Percentiles rank a stretch among this genome's conserved stretches.
These are phyloP conservation scores for Eublepharis macularius DNA, from an alignment of 2,113 vertebrate genomes.

Conservation along the genomic window DNA sequence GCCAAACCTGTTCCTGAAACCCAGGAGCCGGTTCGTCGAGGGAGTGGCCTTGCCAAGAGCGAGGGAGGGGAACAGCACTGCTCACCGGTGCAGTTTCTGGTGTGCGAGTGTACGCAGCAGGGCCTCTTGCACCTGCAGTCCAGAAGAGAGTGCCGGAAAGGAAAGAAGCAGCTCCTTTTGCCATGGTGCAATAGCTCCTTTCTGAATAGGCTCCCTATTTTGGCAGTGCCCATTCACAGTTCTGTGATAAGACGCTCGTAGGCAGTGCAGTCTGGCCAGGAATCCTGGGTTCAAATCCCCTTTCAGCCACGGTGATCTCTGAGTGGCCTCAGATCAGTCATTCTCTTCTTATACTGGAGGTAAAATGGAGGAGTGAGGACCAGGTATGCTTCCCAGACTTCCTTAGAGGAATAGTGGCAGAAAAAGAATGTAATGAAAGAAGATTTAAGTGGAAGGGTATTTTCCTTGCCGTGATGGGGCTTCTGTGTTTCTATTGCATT, in stretches of 20 bases:
- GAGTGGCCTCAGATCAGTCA: not conserved
- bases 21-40: constrained; percentile 4
- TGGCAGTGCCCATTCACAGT: too few relatives aligned
- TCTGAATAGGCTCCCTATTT: not conserved
- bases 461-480: too few relatives aligned
- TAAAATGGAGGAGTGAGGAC: too few relatives aligned
- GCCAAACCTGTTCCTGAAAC: constrained; percentile 29
- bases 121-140: not conserved
- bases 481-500: too few relatives aligned
- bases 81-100: not conserved
- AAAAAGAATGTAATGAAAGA: too few relatives aligned
- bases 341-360: too few relatives aligned
- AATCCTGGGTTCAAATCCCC: not conserved
- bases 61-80: not conserved
- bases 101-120: not conserved
- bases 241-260: too few relatives aligned
- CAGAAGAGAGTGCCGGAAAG: not conserved
- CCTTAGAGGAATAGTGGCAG: too few relatives aligned
- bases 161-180: not conserved
- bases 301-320: not conserved
- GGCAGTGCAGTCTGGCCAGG: not conserved
- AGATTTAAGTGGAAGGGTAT: too few relatives aligned
- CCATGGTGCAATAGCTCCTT: not conserved
- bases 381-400: too few relatives aligned
- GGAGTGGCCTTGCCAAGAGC: not conserved